Base-by-base conservation (phyloP, 2,888 invertebrate species). In the Parapristionchus giblindavisi region DNA sequence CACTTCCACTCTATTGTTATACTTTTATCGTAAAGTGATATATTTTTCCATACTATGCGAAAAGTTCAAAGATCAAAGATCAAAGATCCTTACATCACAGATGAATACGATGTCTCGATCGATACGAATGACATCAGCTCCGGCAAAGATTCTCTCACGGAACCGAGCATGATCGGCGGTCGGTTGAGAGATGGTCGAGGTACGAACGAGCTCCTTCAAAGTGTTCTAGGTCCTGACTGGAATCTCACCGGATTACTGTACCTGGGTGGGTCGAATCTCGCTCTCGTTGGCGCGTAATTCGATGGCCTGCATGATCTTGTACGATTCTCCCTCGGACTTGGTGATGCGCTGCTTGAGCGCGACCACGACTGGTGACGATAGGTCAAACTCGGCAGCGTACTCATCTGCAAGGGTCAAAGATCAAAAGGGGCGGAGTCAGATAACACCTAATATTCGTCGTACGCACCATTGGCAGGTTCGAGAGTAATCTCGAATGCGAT, bases 281-380 rank as follows among this genome's bases (percentile, higher is more conserved):
- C 38, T 24, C 4, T 61, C 61, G 27, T 61, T 61, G 5, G 61
- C 61, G 34, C 63, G 63, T 32, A 43, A 32, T 29, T 61, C 61
- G 40, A 61, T 61, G 24, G 61, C 61, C 40, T 61, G 61, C n/a
- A 61, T 24, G 38, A 61, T 43, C 63, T 61, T 61, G 63, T 61
- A 61, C 40, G 36, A 24, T 27, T 61, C 38, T 24, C 61, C 61
- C 1, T 11, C n/a, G 4, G 29, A 24, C 40, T 61, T 61, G 61
- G 40, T 24, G 21, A 61, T 61, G 27, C 61, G 61, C 27, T 61
- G 61, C 40, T 61, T 61, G 34, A 61, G 61, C 34, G 40, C 17
- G 40, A 38, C 61, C 2, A 38, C 40, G 40, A 61, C 40, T 4
- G 24, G 24, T 8, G 61, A 61, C 1, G 4, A 8, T 11, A 61